Base-by-base conservation (phyloP, 2,797 vertebrate species). In the Graptemys geographica region DNA sequence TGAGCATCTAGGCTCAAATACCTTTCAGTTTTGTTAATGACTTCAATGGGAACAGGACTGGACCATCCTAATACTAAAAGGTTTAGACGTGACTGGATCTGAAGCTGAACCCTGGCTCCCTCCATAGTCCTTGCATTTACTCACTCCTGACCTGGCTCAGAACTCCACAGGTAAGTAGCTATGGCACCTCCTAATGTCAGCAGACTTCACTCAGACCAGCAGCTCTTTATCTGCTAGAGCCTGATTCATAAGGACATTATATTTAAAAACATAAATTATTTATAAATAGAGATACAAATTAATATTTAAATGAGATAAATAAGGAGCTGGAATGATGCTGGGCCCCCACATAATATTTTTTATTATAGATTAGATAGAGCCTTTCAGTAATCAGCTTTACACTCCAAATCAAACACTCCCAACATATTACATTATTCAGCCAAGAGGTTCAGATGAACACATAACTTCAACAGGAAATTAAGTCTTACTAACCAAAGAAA, bases 71-170 rank as follows among this genome's bases (percentile, higher is more conserved):
- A 49, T 18, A 5, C 49, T 6, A 2, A 78, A 69, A 69, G 10
- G 41, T 55, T 82, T 52, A 44, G 76, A 44, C 1, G 1, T 31
- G 49, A 28, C 18, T 28, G 9, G 78, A 11, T 87, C 44, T 37
- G 72, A 52, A 92, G 53, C 2, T 10, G 23, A 37, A 25, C 52
- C 51, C 33, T 3, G 4, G 13, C 16, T 90, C 52, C 25, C 0
- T 23, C 0, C 33, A 1, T 19, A 44, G 52, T 81, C 15, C 12
- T 41, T 13, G 1, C 1, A 0, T 53, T 83, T 28, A 52, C 9
- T 27, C 12, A 0, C 13, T 41, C 83, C 55, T 81, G 37, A 23
- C 3, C 15, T 5, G 37, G 33, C 4, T 1, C 1, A 1, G 37
- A 37, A 21, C 9, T 52, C 55, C 49, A 56, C 52, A 16, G n/a